Evolutionary conservation across 2,888 invertebrate genomes (phyloP), one percentile per base, ranked within the genome.

Genomic region (Acleris sparsana): DNA sequence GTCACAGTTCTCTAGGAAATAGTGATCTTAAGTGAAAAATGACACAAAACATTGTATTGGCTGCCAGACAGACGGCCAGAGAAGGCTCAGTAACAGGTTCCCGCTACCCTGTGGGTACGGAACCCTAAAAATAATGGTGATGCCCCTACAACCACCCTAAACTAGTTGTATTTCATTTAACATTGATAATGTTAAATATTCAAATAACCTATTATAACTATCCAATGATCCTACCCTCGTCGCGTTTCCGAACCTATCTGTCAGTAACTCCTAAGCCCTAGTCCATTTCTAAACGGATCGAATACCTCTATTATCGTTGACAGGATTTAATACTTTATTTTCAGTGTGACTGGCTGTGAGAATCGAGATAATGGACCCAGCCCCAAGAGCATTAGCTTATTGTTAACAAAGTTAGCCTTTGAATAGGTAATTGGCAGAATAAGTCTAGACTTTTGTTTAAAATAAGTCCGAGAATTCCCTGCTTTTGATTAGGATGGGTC

Each of bases 151-250:
- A 22, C 25, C 2, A 33, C 1, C 7, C 33, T 9, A 11, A 33
- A 33, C 33, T 33, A 33, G 33, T 9, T 25, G 44, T 44, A n/a
- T 44, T 2, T 2, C 25, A 43, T 43, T 1, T 43, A 16, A 44
- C 43, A 7, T 16, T 13, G 5, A n/a, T 52, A 39, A 52, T 61
- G 55, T 18, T 56, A 48, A 46, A 25, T 18, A 49, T 53, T 51
- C 43, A 49, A 22, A 55, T 52, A 60, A 44, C 17, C 48, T 18
- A 56, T 49, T 49, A 55, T 13, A 53, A 51, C 43, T 55, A 60
- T 33, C 49, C 46, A 25, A 48, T 55, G 56, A 61, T 61, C 51
- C 17, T 9, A 65, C 61, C 61, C 61, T 65, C 46, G 22, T 61
- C 60, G 20, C 60, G 48, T 49, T 49, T 48, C 13, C 39, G 25